These are phyloP conservation scores for Campylomormyrus numenius DNA, from an alignment of 2,113 vertebrate genomes.

Conservation along the genomic window DNA sequence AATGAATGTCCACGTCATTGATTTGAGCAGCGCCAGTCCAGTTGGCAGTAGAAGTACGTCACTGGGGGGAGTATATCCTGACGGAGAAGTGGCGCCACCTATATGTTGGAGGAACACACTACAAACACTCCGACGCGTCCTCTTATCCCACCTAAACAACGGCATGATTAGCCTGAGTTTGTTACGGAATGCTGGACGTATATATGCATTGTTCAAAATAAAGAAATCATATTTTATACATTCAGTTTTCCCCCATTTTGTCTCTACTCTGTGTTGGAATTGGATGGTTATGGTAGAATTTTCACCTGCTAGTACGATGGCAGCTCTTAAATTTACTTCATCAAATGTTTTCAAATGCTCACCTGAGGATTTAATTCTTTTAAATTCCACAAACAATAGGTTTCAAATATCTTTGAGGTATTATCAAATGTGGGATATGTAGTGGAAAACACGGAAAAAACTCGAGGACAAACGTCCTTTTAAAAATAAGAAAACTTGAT, in stretches of 20 bases:
- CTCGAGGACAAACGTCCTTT: no score
- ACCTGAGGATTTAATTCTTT: not conserved
- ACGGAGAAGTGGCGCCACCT: constrained; percentile 32
- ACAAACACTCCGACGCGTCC: not conserved
- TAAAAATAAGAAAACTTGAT: no score
- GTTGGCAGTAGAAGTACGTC: constrained; percentile 9
- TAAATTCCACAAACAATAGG: not conserved
- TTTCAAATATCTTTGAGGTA: not conserved
- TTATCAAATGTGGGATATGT: not conserved
- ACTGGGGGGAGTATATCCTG: not conserved
- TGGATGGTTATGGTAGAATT: not conserved
- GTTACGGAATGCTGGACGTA: not conserved
- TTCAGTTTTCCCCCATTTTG: not conserved
- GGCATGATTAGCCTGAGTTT: not conserved
- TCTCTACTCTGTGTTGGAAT: not conserved
- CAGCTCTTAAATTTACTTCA: not conserved
- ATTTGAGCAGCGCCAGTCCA: constrained; percentile 24
- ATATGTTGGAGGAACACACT: constrained; percentile 36
- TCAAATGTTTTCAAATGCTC: not conserved
- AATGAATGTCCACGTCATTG: constrained; percentile 68
- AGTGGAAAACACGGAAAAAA: no score
- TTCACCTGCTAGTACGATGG: no score
- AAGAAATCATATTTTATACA: no score
- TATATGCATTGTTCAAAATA: not conserved
- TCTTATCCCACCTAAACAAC: not conserved